Base-by-base conservation (phyloP, 1,140 invertebrate species). In the Cydia fagiglandana region DNA sequence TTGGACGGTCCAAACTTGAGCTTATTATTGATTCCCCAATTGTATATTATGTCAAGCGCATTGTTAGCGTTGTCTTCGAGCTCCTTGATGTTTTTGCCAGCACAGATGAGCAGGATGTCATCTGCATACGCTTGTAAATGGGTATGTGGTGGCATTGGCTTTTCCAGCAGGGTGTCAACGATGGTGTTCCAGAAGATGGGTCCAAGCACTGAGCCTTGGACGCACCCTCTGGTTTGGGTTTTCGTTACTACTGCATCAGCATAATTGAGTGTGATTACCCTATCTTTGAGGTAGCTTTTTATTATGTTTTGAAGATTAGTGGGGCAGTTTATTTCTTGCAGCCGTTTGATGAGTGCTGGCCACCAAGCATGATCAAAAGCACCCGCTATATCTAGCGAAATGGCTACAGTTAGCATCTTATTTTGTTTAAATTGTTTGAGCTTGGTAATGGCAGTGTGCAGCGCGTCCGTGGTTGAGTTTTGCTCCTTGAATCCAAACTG, bases 361-460 rank as follows among this genome's bases (percentile, higher is more conserved):
- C 80, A 84, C 81, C 81, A 84, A 1, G 80, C 81, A 15, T 84
- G 76, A 24, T 84, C 79, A 41, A 81, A 84, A 1, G 80, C 80
- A 1, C 80, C 80, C 28, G 77, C 77, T 10, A 84, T 83, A 15
- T 84, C 83, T 0, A 84, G 64, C 4, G 80, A 83, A 0, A 84
- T 64, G 0, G 76, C 77, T 0, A 80, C 10, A 0, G 77, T 76
- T 0, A 70, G 77, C 2, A 76, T 15, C 15, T 41, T 41, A 0
- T 47, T 38, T 2, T 20, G 6, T 45, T 70, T 80, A 2, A 45
- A 61, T 0, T 5, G 0, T 15, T 56, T 75, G 0, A 84, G 73
- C 0, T 41, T 10, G 1, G 75, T 47, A 0, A 84, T 17, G 7
- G 80, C 81, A 0, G 66, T 17, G 15, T 78, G 3, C 0, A 84